A percentile compares a stretch with the other conserved stretches of the same genome.
Conservation (phyloP, 2,113 vertebrate species). For the Chaetorhynchus papuensis region DNA sequence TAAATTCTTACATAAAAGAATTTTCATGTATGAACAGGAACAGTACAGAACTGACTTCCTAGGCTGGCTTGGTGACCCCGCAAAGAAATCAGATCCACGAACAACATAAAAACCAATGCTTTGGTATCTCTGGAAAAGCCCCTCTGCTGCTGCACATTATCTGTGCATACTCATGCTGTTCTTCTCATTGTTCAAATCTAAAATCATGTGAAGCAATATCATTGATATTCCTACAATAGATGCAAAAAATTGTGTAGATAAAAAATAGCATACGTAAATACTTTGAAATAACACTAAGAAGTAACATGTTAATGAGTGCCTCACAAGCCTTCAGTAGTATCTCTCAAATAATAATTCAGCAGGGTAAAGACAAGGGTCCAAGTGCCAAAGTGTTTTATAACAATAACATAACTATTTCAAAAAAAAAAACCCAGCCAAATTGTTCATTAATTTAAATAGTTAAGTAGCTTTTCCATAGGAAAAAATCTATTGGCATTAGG, state of each 20-base stretch:
- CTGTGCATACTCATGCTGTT: fast-evolving
- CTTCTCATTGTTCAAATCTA: not conserved
- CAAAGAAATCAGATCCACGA: not conserved
- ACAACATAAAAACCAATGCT: not conserved
- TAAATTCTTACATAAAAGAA: not conserved
- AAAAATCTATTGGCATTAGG: not conserved
- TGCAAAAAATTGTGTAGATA: not conserved
- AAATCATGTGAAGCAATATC: not conserved
- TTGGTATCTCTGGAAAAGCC: not conserved
- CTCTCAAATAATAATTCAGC: not conserved
- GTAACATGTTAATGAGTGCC: not conserved
- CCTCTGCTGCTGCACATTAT: not conserved
- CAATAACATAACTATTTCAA: not conserved
- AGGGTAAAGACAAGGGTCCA: not conserved
- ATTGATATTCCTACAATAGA: not conserved
- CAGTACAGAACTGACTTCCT: not conserved
- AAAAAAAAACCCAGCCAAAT: not conserved
- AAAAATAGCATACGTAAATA: not conserved
- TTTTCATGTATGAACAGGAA: not conserved
- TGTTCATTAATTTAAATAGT: not conserved
- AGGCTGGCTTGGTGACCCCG: not conserved
- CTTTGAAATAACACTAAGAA: not conserved
- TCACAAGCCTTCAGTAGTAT: not conserved
- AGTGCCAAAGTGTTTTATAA: not conserved
- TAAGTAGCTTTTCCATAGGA: not conserved